Evolutionary conservation across 1,140 invertebrate species (phyloP).

Genomic region (Scaptodrosophila lebanonensis): DNA sequence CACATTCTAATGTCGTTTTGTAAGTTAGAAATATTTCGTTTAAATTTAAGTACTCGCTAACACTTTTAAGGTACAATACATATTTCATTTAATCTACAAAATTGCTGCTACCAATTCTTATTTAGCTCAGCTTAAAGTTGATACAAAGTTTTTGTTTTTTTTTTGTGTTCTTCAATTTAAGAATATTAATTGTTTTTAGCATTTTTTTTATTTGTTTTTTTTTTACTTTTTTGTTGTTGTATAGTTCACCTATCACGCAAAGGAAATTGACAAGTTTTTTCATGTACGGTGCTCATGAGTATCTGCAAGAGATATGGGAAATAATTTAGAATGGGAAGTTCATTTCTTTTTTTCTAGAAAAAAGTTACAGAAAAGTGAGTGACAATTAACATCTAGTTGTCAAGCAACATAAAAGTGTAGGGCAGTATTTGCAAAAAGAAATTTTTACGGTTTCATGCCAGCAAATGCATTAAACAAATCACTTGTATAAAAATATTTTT

Average conservation of each 20-base stretch:
- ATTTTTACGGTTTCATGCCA: too few species aligned
- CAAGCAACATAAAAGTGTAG: too few species aligned
- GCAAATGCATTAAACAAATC: too few species aligned
- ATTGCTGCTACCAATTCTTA: constrained; percentile 66
- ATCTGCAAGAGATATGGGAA: too few species aligned
- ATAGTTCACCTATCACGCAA: constrained; percentile 77
- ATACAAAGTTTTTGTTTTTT: constrained; percentile 54
- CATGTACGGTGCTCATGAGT: constrained; percentile 77
- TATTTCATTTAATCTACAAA: constrained; percentile 72
- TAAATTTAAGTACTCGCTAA: constrained; percentile 60
- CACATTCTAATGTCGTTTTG: constrained; percentile 48
- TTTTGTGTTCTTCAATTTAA: too few species aligned
- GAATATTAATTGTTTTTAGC: constrained; percentile 39
- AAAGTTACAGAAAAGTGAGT: background rate
- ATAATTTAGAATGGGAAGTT: too few species aligned
- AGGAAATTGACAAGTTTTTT: constrained; percentile 77
- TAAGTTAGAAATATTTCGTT: constrained; percentile 65
- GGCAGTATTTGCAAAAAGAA: too few species aligned
- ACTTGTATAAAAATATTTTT: too few species aligned
- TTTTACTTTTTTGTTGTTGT: constrained; percentile 39
- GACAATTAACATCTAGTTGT: too few species aligned
- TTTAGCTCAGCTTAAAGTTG: constrained; percentile 74
- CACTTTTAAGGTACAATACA: constrained; percentile 72
- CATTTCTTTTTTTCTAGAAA: too few species aligned
- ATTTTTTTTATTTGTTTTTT: constrained; percentile 40